Percentiles rank a stretch among this genome's conserved stretches.
Evolutionary conservation across 2,113 vertebrate species (phyloP).

Genomic region (Astur gentilis): DNA sequence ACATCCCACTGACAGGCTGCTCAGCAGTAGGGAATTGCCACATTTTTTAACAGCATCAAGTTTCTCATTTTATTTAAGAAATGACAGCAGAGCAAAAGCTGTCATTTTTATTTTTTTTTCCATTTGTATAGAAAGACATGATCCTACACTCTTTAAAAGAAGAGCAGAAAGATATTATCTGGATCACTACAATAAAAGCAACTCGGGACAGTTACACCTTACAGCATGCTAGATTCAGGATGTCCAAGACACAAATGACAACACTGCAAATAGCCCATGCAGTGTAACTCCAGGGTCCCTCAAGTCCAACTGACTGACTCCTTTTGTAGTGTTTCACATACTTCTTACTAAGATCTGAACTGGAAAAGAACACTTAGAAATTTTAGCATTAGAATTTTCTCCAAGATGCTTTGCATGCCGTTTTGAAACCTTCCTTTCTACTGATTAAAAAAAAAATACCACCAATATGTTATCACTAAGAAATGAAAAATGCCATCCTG

Average conservation of each 20-base stretch:
- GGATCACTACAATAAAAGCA: neutral
- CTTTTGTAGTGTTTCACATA: neutral
- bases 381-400: neutral
- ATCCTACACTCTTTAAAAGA: neutral
- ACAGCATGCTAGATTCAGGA: neutral
- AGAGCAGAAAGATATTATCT: neutral
- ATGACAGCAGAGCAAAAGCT: neutral
- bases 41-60: neutral
- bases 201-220: neutral
- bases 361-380: neutral
- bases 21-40: neutral
- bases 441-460: neutral
- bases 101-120: neutral
- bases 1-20: neutral
- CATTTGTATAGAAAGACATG: neutral
- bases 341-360: neutral
- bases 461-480: neutral
- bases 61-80: neutral
- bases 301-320: neutral
- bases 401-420: neutral
- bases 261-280: fast-evolving
- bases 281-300: neutral
- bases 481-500: neutral
- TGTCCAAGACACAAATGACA: neutral
- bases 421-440: neutral